Conservation (phyloP, 2,113 vertebrate genomes). For the Zapornia atra region DNA sequence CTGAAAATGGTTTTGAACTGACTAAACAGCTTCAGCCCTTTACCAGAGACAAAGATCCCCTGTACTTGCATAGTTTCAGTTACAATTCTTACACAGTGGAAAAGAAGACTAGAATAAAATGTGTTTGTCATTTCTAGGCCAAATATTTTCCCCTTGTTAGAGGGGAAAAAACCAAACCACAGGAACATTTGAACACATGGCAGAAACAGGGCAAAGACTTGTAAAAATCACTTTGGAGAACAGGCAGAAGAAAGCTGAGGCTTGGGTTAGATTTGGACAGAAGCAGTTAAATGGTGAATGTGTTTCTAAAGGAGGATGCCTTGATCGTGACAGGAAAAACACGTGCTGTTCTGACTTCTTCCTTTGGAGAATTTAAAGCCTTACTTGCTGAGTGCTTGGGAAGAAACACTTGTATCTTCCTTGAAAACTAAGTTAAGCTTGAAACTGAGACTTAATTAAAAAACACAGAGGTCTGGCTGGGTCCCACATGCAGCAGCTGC, state of each 20-base stretch:
- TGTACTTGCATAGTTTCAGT: not conserved
- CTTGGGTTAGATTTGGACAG: not conserved
- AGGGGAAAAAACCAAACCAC: not conserved
- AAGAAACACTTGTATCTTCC: not conserved
- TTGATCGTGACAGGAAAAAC: not conserved
- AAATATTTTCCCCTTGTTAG: not conserved
- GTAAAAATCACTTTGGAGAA: not conserved
- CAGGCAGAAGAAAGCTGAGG: not conserved
- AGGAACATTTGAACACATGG: not conserved
- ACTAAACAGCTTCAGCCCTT: not conserved
- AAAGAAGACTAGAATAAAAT: not conserved
- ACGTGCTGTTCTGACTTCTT: not conserved
- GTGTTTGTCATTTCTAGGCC: not conserved
- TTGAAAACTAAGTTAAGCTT: not conserved
- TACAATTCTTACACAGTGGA: not conserved
- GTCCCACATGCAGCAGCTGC: not conserved
- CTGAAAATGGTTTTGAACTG: not conserved
- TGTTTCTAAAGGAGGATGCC: not conserved
- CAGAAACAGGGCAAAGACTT: not conserved
- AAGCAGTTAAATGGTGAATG: rapidly evolving
- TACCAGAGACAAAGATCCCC: not conserved
- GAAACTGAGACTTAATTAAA: not conserved
- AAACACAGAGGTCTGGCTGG: not conserved
- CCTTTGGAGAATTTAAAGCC: not conserved
- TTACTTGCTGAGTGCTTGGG: not conserved